A percentile compares a stretch with the other conserved stretches of the same genome.
Conservation (phyloP, 2,797 vertebrate species). For the Pteropus rufus region DNA sequence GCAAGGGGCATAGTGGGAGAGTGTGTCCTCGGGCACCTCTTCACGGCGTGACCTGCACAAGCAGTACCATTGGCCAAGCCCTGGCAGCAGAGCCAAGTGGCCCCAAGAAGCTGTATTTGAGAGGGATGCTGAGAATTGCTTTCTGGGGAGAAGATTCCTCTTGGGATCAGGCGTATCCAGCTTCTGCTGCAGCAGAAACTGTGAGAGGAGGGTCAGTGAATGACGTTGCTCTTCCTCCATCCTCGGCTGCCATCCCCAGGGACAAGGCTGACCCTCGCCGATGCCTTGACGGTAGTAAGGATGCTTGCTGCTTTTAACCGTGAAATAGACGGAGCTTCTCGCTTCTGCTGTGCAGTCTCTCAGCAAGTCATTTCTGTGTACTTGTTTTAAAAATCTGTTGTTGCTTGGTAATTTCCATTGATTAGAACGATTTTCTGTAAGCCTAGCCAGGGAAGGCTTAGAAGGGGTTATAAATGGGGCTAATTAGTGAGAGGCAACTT, state of each 20-base stretch:
- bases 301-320: accelerated
- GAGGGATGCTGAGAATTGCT: too few relatives aligned
- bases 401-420: not conserved
- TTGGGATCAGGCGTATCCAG: too few relatives aligned
- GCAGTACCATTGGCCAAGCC: not conserved
- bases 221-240: accelerated
- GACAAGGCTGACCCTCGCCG: too few relatives aligned
- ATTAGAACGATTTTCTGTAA: not conserved
- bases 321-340: accelerated
- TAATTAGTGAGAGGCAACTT: constrained; percentile 33
- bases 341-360: accelerated
- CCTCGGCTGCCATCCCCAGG: too few relatives aligned
- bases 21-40: accelerated
- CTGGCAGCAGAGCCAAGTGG: not conserved
- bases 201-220: accelerated
- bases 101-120: too few relatives aligned
- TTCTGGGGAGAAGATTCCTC: not conserved
- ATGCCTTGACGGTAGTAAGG: accelerated
- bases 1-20: accelerated
- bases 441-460: not conserved
- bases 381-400: not conserved
- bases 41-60: too few relatives aligned
- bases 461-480: not conserved
- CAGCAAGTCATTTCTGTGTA: accelerated
- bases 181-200: not conserved